Base-by-base conservation (phyloP, 2,113 vertebrate species). In the Odocoileus virginianus region DNA sequence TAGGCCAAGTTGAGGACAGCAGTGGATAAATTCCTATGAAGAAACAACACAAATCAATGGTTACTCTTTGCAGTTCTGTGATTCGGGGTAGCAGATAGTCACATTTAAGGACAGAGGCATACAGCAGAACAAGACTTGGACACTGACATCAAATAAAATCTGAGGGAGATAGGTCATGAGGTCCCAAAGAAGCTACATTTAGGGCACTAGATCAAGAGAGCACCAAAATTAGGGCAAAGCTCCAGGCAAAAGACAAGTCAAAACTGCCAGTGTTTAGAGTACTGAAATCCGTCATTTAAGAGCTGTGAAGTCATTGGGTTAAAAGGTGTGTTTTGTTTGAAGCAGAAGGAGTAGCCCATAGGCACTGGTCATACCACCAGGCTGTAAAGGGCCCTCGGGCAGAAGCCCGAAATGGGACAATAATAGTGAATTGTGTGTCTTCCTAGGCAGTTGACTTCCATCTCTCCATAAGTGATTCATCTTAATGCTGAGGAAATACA, bases 31-130 rank as follows among this genome's bases (percentile, higher is more conserved):
- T 50, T 89, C 21, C 67, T 86, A 6, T 58, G 60, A 43, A 84
- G 21, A 92, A 78, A 57, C 61, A 74, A 52, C 54, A 36, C 57
- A 36, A 88, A 86, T 86, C 19, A 19, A 19, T 54, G 3, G 27
- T 92, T 89, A 78, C 88, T 89, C 58, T 94, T 81, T 88, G 84
- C 30, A 97, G 36, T 43, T 90, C 36, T 89, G 30, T 28, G 54
- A 55, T 79, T 88, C 78, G 89, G 8, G 45, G 12, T 50, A 88
- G 50, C 43, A 71, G 27, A 61, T 52, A 64, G 76, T 79, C 58
- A 94, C 28, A 74, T 33, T 67, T 61, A 78, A 91, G 82, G n/a
- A 87, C 3, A 40, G 25, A 33, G n/a, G 11, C 43, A 71, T 86
- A 82, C 52, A 91, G 89, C 52, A 43, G 45, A 85, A 86, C 12